These are phyloP conservation scores for Anisognathus igniventris DNA, from an alignment of 2,797 vertebrate species.

Conservation along the genomic window DNA sequence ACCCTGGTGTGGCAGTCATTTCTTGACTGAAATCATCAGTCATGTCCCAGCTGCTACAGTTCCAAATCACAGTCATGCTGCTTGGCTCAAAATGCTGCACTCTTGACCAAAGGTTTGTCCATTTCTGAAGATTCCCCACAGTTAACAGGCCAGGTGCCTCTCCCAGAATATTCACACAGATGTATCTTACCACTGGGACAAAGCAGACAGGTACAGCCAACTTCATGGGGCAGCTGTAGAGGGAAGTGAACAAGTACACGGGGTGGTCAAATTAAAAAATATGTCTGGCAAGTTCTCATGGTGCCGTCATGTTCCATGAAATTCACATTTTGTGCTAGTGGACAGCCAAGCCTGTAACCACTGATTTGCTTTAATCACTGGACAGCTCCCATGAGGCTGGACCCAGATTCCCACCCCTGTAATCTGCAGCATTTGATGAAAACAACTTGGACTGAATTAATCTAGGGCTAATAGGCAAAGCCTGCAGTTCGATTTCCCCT, in stretches of 20 bases:
- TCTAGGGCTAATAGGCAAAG: conserved; percentile 56
- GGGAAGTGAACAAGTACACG: not conserved
- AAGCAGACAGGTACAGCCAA: conserved; percentile 48
- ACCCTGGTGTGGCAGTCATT: not conserved
- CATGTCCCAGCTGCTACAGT: not conserved
- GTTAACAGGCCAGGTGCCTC: conserved; percentile 5
- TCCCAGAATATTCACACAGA: conserved; percentile 4
- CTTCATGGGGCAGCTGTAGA: conserved; percentile 24
- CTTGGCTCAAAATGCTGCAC: not conserved
- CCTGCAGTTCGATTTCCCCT: conserved; percentile 7
- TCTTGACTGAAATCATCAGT: conserved; percentile 15
- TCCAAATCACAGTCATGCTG: not conserved
- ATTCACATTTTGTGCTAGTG: conserved; percentile 65
- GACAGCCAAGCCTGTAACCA: conserved; percentile 55
- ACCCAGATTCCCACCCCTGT: conserved; percentile 62
- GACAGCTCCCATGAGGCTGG: conserved; percentile 65
- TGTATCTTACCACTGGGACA: conserved; percentile 17
- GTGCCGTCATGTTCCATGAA: conserved; percentile 58
- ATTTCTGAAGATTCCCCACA: not conserved
- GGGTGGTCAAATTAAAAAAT: conserved; percentile 10
- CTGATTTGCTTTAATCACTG: conserved; percentile 71
- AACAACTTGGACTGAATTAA: conserved; percentile 72
- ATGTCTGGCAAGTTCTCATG: conserved; percentile 13
- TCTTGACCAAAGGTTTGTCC: not conserved
- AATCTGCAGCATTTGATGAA: conserved; percentile 70